Percentiles rank a stretch among this genome's conserved stretches.
These are phyloP conservation scores for Varecia variegata DNA, from an alignment of 2,797 vertebrate species.

Conservation along the genomic window DNA sequence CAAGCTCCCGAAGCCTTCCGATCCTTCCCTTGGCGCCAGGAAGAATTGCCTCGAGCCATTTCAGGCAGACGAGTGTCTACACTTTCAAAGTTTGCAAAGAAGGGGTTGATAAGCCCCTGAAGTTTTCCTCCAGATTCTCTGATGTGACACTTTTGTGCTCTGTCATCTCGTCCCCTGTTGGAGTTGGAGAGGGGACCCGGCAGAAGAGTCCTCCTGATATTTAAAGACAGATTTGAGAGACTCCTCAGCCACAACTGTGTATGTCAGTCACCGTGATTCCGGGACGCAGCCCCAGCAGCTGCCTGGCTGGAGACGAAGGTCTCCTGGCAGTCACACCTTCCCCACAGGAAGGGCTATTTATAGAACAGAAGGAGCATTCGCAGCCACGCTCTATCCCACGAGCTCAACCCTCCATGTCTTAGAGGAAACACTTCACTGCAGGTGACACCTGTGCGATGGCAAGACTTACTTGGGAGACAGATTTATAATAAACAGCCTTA, in stretches of 20 bases:
- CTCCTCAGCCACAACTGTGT: background rate
- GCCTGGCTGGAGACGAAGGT: background rate
- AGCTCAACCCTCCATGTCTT: background rate
- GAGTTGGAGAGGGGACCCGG: background rate
- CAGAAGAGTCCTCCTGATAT: background rate
- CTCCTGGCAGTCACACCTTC: background rate
- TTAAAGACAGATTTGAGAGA: background rate
- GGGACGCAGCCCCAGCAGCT: background rate
- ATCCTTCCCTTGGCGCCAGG: background rate
- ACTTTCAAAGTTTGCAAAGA: background rate
- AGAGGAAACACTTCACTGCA: conserved; percentile 11
- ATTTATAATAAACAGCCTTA: conserved; percentile 70
- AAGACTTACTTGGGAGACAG: conserved; percentile 53
- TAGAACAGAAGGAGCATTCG: background rate
- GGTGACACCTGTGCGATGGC: conserved; percentile 55
- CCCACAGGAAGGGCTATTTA: background rate
- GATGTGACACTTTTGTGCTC: background rate
- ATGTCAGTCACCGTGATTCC: background rate
- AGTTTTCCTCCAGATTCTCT: background rate
- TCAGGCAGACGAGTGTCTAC: background rate
- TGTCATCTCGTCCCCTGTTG: rapidly evolving
- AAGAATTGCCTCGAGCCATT: background rate
- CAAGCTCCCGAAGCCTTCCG: background rate
- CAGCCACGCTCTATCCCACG: background rate
- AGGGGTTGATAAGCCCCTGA: background rate